Evolutionary conservation across 2,888 invertebrate genomes (phyloP), one percentile per base, ranked within the genome.

Genomic region (Morpho helenor): DNA sequence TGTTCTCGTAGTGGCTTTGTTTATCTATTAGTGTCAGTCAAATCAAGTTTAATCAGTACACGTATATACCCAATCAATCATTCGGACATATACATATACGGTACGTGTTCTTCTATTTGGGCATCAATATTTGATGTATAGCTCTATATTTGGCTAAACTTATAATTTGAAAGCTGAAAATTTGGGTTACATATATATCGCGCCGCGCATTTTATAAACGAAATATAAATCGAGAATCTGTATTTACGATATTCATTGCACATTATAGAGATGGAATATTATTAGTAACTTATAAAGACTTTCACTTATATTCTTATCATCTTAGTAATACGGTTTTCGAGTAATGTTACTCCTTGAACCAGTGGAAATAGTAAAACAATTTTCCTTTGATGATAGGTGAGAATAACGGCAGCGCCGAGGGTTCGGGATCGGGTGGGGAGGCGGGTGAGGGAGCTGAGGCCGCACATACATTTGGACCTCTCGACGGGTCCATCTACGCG

Each of bases 401-500:
- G 74, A 93, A 91, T 85, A 88, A 84, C 85, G 86, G 86, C 65
- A 86, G 87, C 76, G 77, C 91, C 68, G 79, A 82, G 80, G 82
- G 92, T 67, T 87, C 87, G 22, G 87, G 87, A 4, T 86, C 86
- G 22, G 84, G 87, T 56, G 80, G 91, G 64, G 82, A 91, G 78
- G 72, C 87, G 73, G 77, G 84, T 62, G 80, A 92, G 80, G 79
- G 90, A 55, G 81, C 73, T 48, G 88, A 87, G 67, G 83, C 84
- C 42, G 92, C 87, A 68, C 95, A 96, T 84, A 96, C 95, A 49
- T 95, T 95, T 80, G 96, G 96, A 46, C 97, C 97, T 49, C 91
- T 97, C 72, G 97, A 97, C 94, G 97, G 97, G 70, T 97, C 96
- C 74, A 94, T 97, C 74, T 97, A 97, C 93, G 97, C 97, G 68